Percentiles rank a stretch among this genome's conserved stretches.
These are phyloP conservation scores for Marisa cornuarietis DNA, from an alignment of 1,140 invertebrate genomes.

Conservation along the genomic window DNA sequence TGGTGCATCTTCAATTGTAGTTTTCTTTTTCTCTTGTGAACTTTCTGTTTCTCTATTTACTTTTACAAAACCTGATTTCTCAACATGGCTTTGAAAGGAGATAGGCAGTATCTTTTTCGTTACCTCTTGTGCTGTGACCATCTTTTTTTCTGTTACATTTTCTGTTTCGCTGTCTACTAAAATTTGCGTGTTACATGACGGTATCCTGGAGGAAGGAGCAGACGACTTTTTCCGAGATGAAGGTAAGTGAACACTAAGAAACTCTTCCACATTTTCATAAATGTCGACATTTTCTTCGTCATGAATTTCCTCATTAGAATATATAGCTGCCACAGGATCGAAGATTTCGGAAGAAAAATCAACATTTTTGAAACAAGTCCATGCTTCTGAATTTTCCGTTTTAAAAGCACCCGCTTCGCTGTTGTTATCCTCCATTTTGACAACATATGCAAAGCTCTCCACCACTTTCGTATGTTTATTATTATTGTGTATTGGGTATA, in stretches of 20 bases:
- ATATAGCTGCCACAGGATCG: slow-evolving; percentile 10
- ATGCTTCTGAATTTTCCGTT: not conserved
- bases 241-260: not conserved
- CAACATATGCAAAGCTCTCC: too few species aligned
- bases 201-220: not conserved
- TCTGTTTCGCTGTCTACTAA: too few species aligned
- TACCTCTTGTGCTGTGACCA: too few species aligned
- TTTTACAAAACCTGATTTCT: too few species aligned
- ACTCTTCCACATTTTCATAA: slow-evolving; percentile 8
- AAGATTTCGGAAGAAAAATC: slow-evolving; percentile 6
- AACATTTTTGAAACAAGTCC: not conserved
- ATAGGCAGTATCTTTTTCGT: too few species aligned
- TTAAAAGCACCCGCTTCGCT: slow-evolving; percentile 5
- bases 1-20: too few species aligned
- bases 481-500: not conserved
- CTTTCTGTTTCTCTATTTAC: too few species aligned
- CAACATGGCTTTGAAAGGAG: too few species aligned
- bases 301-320: not conserved
- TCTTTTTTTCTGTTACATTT: too few species aligned
- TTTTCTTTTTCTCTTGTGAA: too few species aligned
- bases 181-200: too few species aligned
- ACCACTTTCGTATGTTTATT: not conserved
- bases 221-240: not conserved
- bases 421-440: slow-evolving; percentile 10
- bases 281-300: slow-evolving; percentile 3